These are phyloP conservation scores for Procambarus virginalis DNA, from an alignment of 1,140 invertebrate species.

Conservation along the genomic window DNA sequence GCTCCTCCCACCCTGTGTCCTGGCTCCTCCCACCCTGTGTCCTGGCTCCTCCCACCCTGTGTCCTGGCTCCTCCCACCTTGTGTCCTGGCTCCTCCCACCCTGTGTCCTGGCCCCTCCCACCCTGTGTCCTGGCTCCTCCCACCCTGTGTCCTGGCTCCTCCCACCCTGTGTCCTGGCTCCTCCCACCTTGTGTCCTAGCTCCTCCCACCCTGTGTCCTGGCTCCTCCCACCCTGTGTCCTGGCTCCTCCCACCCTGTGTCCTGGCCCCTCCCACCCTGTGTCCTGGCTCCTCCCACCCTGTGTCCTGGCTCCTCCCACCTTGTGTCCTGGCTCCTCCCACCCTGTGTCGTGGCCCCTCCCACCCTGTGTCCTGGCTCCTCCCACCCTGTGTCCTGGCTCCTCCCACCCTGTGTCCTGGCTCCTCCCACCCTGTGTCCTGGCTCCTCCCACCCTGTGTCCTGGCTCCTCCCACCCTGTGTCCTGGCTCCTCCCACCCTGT, in stretches of 20 bases:
- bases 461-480: not conserved
- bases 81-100: too few relatives aligned
- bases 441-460: not conserved
- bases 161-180: too few relatives aligned
- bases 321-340: too few relatives aligned
- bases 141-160: too few relatives aligned
- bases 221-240: not conserved
- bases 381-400: not conserved
- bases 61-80: not conserved
- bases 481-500: not conserved
- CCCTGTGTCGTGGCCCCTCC: too few relatives aligned
- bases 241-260: not conserved
- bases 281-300: not conserved
- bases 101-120: not conserved
- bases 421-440: not conserved
- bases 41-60: not conserved
- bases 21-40: not conserved
- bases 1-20: not conserved
- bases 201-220: not conserved
- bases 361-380: too few relatives aligned
- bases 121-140: too few relatives aligned
- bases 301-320: not conserved
- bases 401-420: not conserved
- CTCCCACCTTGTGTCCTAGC: not conserved
- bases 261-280: not conserved